A percentile compares a stretch with the other conserved stretches of the same genome.
Evolutionary conservation across 2,113 vertebrate species (phyloP).

Genomic region (Anser cygnoides): DNA sequence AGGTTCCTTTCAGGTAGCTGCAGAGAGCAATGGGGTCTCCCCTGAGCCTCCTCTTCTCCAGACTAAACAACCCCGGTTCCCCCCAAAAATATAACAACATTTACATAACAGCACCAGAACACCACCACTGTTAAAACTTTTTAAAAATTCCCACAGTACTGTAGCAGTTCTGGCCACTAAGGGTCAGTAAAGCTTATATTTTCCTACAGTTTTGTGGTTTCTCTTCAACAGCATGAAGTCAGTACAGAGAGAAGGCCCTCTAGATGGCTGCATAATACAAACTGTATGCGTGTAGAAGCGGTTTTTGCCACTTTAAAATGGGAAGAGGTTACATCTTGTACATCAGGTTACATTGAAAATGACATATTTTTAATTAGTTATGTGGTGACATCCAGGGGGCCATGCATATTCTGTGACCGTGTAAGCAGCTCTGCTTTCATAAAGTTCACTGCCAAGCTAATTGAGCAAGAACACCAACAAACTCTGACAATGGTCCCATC

Average conservation of each 20-base stretch:
- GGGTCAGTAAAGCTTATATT: conserved; percentile 44
- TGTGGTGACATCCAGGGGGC: not conserved
- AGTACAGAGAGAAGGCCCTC: not conserved
- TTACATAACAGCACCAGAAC: not conserved
- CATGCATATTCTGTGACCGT: not conserved
- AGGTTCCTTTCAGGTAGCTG: no score
- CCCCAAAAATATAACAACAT: accelerated
- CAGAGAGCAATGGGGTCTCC: no score
- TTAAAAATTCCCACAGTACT: not conserved
- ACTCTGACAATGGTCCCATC: not conserved
- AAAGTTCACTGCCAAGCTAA: not conserved
- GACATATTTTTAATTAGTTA: not conserved
- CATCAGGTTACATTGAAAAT: not conserved
- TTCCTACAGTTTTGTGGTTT: not conserved
- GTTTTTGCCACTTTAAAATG: not conserved
- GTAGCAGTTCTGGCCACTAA: conserved; percentile 8
- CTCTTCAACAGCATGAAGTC: not conserved
- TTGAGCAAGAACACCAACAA: not conserved
- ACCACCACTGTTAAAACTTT: not conserved
- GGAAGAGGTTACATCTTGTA: not conserved
- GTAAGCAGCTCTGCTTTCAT: not conserved
- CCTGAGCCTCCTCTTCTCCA: no score
- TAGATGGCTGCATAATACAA: conserved; percentile 68
- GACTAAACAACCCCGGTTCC: no score
- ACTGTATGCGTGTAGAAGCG: not conserved